Conservation (phyloP, 2,797 vertebrate species). For the Vultur gryphus region DNA sequence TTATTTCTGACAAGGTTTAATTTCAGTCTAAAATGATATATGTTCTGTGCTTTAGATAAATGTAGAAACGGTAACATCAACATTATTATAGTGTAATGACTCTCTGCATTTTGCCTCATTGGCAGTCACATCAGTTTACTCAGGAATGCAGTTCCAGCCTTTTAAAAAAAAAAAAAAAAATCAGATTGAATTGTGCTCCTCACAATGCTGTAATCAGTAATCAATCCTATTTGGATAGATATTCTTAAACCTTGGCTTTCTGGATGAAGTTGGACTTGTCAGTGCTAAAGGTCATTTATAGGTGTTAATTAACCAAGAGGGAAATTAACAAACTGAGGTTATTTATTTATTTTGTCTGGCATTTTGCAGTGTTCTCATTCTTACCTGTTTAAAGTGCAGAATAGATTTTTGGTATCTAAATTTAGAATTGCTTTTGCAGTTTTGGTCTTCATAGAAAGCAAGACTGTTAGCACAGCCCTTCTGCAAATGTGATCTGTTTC, state of each 20-base stretch:
- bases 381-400: neutral
- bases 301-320: slow-evolving; percentile 86
- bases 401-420: neutral
- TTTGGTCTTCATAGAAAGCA: neutral
- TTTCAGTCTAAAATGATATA: slow-evolving; percentile 50
- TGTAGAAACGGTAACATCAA: neutral
- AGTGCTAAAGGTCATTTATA: slow-evolving; percentile 81
- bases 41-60: neutral
- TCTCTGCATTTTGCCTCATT: neutral
- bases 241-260: slow-evolving; percentile 83
- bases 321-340: slow-evolving; percentile 81
- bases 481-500: neutral
- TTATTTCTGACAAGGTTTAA: slow-evolving; percentile 51
- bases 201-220: slow-evolving; percentile 71
- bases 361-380: slow-evolving; percentile 68
- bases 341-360: slow-evolving; percentile 73
- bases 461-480: neutral
- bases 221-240: slow-evolving; percentile 80
- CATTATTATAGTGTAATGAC: neutral
- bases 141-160: neutral
- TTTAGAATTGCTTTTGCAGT: neutral
- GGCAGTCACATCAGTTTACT: neutral
- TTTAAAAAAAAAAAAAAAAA: neutral
- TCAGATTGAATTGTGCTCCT: slow-evolving; percentile 15
- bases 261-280: slow-evolving; percentile 83